Percentiles rank a stretch among this genome's conserved stretches.
Conservation (phyloP, 2,797 vertebrate genomes). For the Chloroceryle inda region DNA sequence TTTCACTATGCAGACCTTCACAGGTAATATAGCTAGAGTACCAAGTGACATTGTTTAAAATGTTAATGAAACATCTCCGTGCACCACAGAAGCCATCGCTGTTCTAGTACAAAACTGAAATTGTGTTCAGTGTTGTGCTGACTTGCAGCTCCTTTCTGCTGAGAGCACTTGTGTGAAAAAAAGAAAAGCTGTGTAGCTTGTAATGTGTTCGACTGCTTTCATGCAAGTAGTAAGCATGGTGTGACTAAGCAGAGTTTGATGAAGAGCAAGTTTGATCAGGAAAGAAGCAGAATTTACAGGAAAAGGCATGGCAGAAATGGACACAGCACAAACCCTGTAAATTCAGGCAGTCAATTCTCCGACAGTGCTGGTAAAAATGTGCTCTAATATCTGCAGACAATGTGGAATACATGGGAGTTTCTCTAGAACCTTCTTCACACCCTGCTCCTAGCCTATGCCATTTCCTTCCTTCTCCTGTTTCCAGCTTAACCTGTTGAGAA, state of each 20-base stretch:
- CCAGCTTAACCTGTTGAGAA: neutral
- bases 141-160: neutral
- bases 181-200: neutral
- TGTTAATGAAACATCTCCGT: neutral
- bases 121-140: neutral
- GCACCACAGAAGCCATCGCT: neutral
- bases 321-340: neutral
- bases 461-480: neutral
- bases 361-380: neutral
- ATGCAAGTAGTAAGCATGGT: neutral
- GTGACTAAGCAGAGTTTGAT: neutral
- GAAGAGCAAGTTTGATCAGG: neutral
- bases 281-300: neutral
- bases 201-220: neutral
- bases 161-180: neutral
- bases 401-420: neutral
- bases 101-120: neutral
- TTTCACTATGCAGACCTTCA: neutral
- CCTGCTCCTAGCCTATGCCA: neutral
- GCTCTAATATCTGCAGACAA: neutral
- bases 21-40: constrained; percentile 16
- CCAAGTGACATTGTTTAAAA: neutral
- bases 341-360: neutral
- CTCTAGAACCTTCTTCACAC: neutral
- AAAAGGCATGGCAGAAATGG: neutral